These are phyloP conservation scores for Gambusia affinis DNA, from an alignment of 2,113 vertebrate genomes.

Conservation along the genomic window DNA sequence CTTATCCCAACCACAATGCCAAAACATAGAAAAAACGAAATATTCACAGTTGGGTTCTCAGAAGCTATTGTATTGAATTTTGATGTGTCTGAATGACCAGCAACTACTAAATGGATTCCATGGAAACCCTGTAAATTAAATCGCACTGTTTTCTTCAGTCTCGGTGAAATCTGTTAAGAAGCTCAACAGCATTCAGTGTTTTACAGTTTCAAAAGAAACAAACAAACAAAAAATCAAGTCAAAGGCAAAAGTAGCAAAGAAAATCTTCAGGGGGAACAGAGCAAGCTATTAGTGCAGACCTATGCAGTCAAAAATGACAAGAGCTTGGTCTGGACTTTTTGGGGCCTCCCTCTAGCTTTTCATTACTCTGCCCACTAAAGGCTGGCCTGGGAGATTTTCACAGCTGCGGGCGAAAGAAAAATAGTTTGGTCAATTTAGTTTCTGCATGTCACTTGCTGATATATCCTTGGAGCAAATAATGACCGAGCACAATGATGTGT, in stretches of 20 bases:
- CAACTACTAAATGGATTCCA: neutral
- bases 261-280: slow-evolving; percentile 61
- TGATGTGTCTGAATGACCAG: neutral
- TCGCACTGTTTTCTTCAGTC: neutral
- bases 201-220: neutral
- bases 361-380: slow-evolving; percentile 61
- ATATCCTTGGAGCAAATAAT: slow-evolving; percentile 12
- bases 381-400: slow-evolving; percentile 52
- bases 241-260: neutral
- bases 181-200: neutral
- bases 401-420: slow-evolving; percentile 58
- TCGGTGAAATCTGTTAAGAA: neutral
- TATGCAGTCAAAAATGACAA: slow-evolving; percentile 59
- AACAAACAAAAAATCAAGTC: no score
- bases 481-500: neutral
- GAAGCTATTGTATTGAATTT: neutral
- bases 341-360: slow-evolving; percentile 64
- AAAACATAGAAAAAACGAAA: neutral
- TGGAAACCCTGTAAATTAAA: neutral
- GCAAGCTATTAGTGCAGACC: slow-evolving; percentile 63
- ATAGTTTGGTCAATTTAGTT: slow-evolving; percentile 49
- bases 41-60: neutral
- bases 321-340: slow-evolving; percentile 62
- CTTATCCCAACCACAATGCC: neutral
- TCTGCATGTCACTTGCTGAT: slow-evolving; percentile 19